These are phyloP conservation scores for Vollenhovia emeryi DNA, from an alignment of 1,140 invertebrate species.

Conservation along the genomic window DNA sequence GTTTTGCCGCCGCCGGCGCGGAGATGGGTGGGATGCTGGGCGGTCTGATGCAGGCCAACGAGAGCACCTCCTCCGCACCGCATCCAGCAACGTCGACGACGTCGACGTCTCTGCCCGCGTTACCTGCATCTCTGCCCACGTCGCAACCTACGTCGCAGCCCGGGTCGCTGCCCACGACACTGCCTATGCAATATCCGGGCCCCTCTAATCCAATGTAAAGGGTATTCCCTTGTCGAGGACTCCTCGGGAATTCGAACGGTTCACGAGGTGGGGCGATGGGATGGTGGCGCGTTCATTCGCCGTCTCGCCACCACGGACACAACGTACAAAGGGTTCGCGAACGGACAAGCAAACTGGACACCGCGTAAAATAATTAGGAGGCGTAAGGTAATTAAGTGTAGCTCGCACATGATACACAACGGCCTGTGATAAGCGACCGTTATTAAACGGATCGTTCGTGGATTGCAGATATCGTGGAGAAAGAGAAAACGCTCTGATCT, in stretches of 20 bases:
- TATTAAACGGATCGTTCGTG: conserved; percentile 27
- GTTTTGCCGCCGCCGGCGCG: neutral
- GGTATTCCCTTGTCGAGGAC: neutral
- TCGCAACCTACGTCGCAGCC: neutral
- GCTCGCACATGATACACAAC: neutral
- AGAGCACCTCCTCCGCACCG: conserved; percentile 55
- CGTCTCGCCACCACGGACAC: neutral
- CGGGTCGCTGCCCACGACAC: neutral
- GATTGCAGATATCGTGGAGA: neutral
- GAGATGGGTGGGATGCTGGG: conserved; percentile 75
- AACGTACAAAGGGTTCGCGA: conserved; percentile 3
- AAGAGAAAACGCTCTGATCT: neutral
- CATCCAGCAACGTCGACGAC: conserved; percentile 42
- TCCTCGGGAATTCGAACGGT: neutral
- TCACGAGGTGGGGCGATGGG: neutral
- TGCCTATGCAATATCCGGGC: conserved; percentile 7
- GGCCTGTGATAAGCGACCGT: conserved; percentile 25
- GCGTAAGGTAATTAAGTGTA: neutral
- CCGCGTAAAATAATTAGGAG: neutral
- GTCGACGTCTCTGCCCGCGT: conserved; percentile 53
- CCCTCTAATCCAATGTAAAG: neutral
- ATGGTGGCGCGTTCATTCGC: too few species aligned
- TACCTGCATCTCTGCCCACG: neutral
- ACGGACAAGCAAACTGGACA: too few species aligned
- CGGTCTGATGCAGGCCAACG: conserved; percentile 70